These are phyloP conservation scores for Deilephila elpenor DNA, from an alignment of 2,888 invertebrate species.

Conservation along the genomic window DNA sequence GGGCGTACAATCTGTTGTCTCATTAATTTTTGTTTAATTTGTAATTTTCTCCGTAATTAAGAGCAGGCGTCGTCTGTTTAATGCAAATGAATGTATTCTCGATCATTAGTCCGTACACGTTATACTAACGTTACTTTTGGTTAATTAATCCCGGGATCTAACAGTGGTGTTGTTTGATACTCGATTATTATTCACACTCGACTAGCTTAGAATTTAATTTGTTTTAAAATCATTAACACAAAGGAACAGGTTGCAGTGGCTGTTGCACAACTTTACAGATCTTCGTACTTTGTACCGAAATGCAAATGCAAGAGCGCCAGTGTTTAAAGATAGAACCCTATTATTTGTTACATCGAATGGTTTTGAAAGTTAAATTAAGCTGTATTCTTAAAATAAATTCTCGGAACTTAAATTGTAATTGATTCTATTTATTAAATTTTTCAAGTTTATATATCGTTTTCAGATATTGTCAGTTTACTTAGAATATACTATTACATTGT, in stretches of 20 bases:
- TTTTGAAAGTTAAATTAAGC: too few relatives aligned
- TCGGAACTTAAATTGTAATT: too few relatives aligned
- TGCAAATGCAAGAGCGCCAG: neutral
- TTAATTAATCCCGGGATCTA: slow-evolving; percentile 78
- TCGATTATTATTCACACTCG: slow-evolving; percentile 71
- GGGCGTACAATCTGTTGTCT: slow-evolving; percentile 48
- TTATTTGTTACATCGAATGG: too few relatives aligned
- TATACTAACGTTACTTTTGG: slow-evolving; percentile 79
- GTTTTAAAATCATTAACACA: slow-evolving; percentile 19
- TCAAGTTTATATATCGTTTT: too few relatives aligned
- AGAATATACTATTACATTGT: too few relatives aligned
- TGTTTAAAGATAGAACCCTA: neutral
- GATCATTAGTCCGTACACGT: slow-evolving; percentile 82
- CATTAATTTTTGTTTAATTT: slow-evolving; percentile 78
- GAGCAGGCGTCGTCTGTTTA: slow-evolving; percentile 74
- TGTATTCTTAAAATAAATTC: too few relatives aligned
- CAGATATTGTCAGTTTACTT: too few relatives aligned
- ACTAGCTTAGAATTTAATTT: slow-evolving; percentile 35
- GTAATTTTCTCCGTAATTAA: slow-evolving; percentile 83
- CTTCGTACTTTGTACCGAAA: neutral
- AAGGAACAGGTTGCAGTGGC: slow-evolving; percentile 24
- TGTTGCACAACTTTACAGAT: neutral
- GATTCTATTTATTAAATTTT: too few relatives aligned
- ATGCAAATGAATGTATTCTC: slow-evolving; percentile 82
- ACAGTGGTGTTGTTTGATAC: slow-evolving; percentile 57